These are phyloP conservation scores for Centropus unirufus DNA, from an alignment of 2,113 vertebrate species.

Conservation along the genomic window DNA sequence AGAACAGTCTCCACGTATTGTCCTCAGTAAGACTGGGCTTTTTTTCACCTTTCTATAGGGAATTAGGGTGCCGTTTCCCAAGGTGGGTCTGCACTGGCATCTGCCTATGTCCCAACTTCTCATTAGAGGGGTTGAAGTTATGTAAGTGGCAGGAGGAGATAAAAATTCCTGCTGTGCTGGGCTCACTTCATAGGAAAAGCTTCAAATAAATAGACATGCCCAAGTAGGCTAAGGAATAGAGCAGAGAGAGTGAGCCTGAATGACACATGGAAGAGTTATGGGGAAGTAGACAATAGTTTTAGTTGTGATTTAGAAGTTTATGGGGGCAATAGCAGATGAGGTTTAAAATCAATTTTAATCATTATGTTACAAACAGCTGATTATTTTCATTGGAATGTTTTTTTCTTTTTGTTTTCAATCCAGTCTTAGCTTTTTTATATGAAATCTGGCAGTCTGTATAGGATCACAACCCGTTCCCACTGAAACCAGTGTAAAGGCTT, in stretches of 20 bases:
- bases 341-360: background rate
- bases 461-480: background rate
- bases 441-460: background rate
- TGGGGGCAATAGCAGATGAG: background rate
- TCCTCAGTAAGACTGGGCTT: background rate
- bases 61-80: background rate
- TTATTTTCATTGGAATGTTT: background rate
- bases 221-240: background rate
- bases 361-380: background rate
- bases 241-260: background rate
- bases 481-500: background rate
- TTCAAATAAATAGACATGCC: background rate
- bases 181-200: background rate
- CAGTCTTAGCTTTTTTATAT: background rate
- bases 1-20: background rate
- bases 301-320: background rate
- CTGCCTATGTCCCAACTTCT: conserved; percentile 16
- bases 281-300: background rate
- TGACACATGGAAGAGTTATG: background rate
- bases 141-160: background rate
- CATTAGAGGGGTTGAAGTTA: background rate
- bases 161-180: background rate
- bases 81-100: background rate
- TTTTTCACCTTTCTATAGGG: background rate
- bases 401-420: background rate